These are phyloP conservation scores for Tigriopus japonicus DNA, from an alignment of 1,140 invertebrate genomes.

Conservation along the genomic window DNA sequence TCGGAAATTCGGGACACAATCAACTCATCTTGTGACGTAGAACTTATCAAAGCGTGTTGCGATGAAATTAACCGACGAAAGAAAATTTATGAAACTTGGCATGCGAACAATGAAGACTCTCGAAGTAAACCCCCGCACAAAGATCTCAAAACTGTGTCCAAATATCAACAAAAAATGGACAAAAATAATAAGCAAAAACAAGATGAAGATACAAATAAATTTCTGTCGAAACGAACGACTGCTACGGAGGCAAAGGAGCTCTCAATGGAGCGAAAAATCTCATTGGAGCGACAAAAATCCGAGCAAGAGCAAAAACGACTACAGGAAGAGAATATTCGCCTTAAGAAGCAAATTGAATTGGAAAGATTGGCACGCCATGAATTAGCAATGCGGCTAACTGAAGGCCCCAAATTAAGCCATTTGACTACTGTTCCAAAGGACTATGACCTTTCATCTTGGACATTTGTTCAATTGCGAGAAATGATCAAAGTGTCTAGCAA, in stretches of 20 bases:
- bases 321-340: slow-evolving; percentile 25
- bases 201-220: slow-evolving; percentile 27
- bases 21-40: no score
- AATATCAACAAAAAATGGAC: slow-evolving; percentile 52
- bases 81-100: no score
- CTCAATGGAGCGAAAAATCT: slow-evolving; percentile 45
- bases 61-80: no score
- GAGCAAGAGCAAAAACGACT: slow-evolving; percentile 33
- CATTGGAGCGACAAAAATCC: slow-evolving; percentile 38
- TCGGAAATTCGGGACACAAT: no score
- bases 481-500: slow-evolving; percentile 96
- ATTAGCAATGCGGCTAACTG: slow-evolving; percentile 68
- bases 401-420: slow-evolving; percentile 60
- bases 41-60: no score
- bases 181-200: slow-evolving; percentile 69
- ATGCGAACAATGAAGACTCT: no score
- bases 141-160: slow-evolving; percentile 69
- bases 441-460: slow-evolving; percentile 89
- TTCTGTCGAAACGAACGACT: no score
- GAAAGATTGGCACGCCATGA: slow-evolving; percentile 72
- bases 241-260: slow-evolving; percentile 61
- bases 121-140: no score
- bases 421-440: slow-evolving; percentile 47
- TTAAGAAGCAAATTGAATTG: slow-evolving; percentile 60
- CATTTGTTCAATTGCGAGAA: slow-evolving; percentile 87